A percentile compares a stretch with the other conserved stretches of the same genome.
These are phyloP conservation scores for Mnemiopsis leidyi DNA, from an alignment of 37 sponge, comb jelly and placozoan genomes.

Conservation along the genomic window DNA sequence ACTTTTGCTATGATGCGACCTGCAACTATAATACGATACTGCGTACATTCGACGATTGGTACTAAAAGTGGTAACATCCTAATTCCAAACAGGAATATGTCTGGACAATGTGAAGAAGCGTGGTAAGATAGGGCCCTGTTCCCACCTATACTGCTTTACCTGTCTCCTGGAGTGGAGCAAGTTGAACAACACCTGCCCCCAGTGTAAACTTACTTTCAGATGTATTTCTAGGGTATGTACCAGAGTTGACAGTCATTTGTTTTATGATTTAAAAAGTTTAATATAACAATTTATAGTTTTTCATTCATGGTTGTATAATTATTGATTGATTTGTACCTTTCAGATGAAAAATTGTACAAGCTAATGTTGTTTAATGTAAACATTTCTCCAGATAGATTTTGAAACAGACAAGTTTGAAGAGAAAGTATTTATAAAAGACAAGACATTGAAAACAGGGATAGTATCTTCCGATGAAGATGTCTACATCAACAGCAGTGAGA, in stretches of 20 bases:
- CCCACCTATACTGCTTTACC: constrained; percentile 26
- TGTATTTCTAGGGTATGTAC: constrained; percentile 8
- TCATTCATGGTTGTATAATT: no score
- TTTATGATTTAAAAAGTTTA: no score
- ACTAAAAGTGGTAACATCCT: constrained; percentile 18
- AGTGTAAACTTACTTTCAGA: background rate
- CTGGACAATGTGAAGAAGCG: constrained; percentile 25
- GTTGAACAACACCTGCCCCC: constrained; percentile 33
- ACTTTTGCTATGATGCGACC: no score
- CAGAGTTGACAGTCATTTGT: no score
- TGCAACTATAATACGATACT: no score
- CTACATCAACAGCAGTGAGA: background rate
- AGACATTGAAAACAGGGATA: background rate
- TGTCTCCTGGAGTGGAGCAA: constrained; percentile 28
- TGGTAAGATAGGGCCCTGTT: constrained; percentile 37
- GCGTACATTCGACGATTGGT: no score
- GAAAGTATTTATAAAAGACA: constrained; percentile 39
- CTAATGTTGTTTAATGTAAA: no score
- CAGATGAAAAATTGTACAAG: no score
- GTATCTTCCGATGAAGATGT: background rate
- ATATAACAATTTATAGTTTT: no score
- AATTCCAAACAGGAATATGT: background rate
- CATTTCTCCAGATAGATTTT: constrained; percentile 24
- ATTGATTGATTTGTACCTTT: no score
- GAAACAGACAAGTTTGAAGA: background rate